Base-by-base conservation (phyloP, 2,888 invertebrate species). In the Lycophotia porphyrea region DNA sequence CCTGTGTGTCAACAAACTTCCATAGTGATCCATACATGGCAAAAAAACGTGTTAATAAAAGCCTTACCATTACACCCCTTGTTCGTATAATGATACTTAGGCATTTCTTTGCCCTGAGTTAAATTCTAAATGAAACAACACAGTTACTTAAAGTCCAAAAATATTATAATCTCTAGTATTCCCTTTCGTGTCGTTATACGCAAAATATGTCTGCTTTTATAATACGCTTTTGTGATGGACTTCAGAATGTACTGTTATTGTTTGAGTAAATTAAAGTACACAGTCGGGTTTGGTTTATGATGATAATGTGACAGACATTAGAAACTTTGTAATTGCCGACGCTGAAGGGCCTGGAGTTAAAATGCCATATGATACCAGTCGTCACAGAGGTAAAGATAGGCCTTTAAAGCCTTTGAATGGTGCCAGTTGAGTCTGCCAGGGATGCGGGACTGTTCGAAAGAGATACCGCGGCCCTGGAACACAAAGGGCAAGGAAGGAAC, bases 111-210 rank as follows among this genome's bases (percentile, higher is more conserved):
- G 18, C 11, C 21, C 42, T 52, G 0, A 73, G 44, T 34, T 11
- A 74, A n/a, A 39, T 47, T 47, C n/a, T 31, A 47, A 75, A 75
- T 75, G 1, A 47, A 66, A 76, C 8, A 39, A n/a, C 52, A 15
- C 11, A 31, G 15, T 34, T 31, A 13, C 24, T 55, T 31, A 5
- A 18, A 52, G 27, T 31, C 34, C 24, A 31, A 31, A 70, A 36
- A 31, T 76, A 70, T 52, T 67, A 60, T n/a, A 34, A 34, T 44
- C 27, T 36, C 34, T 1, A 27, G 42, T 52, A 78, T 63, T 70
- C 61, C 52, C 79, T 52, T 44, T 31, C 0, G 76, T 47, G 44
- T 63, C 52, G 61, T 76, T 55, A 24, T 0, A 44, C 34, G 31
- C 18, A 44, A 49, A 78, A 55, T 47, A 44, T 65, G 52, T 44